Conservation (phyloP, 2,888 invertebrate species). For the Cotesia congregata region DNA sequence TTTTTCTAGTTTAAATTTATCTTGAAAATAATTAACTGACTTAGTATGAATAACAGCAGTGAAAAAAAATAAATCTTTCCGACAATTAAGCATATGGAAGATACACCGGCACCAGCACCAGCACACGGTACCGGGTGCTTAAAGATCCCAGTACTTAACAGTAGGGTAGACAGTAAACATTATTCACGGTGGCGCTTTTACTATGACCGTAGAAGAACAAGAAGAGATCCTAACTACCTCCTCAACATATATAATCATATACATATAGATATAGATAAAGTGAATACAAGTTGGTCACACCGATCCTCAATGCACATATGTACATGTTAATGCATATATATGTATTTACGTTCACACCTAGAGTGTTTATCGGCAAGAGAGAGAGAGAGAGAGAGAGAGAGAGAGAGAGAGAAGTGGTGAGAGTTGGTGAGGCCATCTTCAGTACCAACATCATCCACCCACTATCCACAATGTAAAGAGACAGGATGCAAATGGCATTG, state of each 20-base stretch:
- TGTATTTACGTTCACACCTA: not conserved
- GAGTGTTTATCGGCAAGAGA: not conserved
- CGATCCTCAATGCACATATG: not conserved
- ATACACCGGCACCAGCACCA: not conserved
- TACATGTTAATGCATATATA: constrained; percentile 3
- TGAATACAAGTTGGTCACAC: constrained; percentile 21
- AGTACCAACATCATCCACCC: constrained; percentile 41
- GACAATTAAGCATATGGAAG: constrained; percentile 41
- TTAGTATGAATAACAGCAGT: constrained; percentile 9
- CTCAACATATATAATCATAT: not conserved
- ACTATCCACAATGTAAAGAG: constrained; percentile 40
- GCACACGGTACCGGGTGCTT: constrained; percentile 18
- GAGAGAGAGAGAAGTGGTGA: constrained; percentile 30
- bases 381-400: too few relatives aligned
- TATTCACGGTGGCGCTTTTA: constrained; percentile 35
- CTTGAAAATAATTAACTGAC: not conserved
- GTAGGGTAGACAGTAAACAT: constrained; percentile 29
- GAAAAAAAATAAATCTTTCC: constrained; percentile 35
- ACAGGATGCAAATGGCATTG: constrained; percentile 48
- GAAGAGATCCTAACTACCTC: constrained; percentile 19
- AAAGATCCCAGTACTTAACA: constrained; percentile 30
- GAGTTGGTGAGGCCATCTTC: constrained; percentile 33
- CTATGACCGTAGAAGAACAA: constrained; percentile 28
- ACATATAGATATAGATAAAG: constrained; percentile 23
- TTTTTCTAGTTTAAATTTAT: not conserved